phyloP scores from a whole-genome alignment of 1,140 invertebrate genomes.

The Globodera rostochiensis region DNA sequence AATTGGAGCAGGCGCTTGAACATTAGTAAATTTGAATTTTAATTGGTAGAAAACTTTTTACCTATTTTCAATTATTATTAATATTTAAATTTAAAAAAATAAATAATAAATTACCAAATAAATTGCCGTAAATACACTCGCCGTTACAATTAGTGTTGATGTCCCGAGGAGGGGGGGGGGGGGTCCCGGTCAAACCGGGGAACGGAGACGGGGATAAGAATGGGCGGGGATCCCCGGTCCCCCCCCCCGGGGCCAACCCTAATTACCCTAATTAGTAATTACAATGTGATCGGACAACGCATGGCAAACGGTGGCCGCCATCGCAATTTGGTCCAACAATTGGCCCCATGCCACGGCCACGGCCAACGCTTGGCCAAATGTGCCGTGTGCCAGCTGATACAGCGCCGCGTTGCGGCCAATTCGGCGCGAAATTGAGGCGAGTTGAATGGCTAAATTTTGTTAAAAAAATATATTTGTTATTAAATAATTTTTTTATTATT shows the following conservation, averaged over 20 bases:
- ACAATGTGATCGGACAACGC: constrained; percentile 27
- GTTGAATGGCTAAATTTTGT: constrained; percentile 34
- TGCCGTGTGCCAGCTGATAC: constrained; percentile 37
- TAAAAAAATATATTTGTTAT: constrained; percentile 10
- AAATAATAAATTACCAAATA: no score
- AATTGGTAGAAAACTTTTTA: no score
- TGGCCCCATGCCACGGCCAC: constrained; percentile 43
- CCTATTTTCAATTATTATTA: no score
- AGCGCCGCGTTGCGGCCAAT: constrained; percentile 40
- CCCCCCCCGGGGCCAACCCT: not conserved
- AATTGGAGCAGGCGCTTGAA: no score
- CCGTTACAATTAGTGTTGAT: no score
- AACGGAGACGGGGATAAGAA: no score
- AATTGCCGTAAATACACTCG: no score
- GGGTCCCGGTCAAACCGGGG: no score
- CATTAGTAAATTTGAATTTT: no score
- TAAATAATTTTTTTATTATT: constrained; percentile 10
- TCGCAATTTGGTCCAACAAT: constrained; percentile 33
- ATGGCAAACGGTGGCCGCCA: constrained; percentile 33
- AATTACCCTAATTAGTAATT: not conserved
- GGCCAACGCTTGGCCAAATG: constrained; percentile 32
- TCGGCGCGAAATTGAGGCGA: constrained; percentile 22
- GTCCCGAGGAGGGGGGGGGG: no score
- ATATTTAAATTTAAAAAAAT: no score
- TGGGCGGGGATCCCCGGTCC: no score